Evolutionary conservation across 1,140 invertebrate species (phyloP).

Genomic region (Oryzaephilus surinamensis): DNA sequence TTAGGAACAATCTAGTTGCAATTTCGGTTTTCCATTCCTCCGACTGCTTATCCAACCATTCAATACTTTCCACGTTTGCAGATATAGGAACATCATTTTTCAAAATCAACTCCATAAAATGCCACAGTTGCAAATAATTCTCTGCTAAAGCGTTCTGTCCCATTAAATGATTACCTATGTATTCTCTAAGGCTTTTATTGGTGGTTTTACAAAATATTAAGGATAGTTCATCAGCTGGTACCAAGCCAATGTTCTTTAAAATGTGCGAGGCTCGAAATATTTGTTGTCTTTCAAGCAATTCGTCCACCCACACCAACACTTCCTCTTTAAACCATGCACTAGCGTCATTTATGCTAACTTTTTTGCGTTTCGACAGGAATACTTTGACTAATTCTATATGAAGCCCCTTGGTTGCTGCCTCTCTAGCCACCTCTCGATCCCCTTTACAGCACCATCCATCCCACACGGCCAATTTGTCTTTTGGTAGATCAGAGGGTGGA

Average conservation of each 20-base stretch:
- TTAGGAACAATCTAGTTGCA: slow-evolving; percentile 42
- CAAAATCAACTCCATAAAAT: slow-evolving; percentile 44
- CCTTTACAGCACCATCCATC: slow-evolving; percentile 42
- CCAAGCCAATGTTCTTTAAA: slow-evolving; percentile 46
- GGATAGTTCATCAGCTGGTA: slow-evolving; percentile 45
- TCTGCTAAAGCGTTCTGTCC: slow-evolving; percentile 38
- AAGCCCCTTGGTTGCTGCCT: slow-evolving; percentile 53
- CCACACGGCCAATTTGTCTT: slow-evolving; percentile 34
- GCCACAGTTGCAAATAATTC: slow-evolving; percentile 43
- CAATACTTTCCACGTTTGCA: slow-evolving; percentile 18
- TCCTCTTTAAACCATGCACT: slow-evolving; percentile 44
- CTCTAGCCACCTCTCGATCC: slow-evolving; percentile 49
- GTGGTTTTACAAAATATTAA: slow-evolving; percentile 41
- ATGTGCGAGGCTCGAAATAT: slow-evolving; percentile 53
- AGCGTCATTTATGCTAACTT: slow-evolving; percentile 41
- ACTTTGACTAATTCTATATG: slow-evolving; percentile 47
- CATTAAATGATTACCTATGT: slow-evolving; percentile 46
- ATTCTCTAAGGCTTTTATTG: slow-evolving; percentile 44
- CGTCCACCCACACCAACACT: slow-evolving; percentile 49
- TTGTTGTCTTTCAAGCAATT: slow-evolving; percentile 48
- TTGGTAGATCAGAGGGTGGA: slow-evolving; percentile 25
- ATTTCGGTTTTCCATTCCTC: slow-evolving; percentile 42
- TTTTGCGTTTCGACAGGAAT: slow-evolving; percentile 44
- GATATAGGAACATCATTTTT: slow-evolving; percentile 26
- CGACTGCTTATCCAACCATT: slow-evolving; percentile 36